These are phyloP conservation scores for Thaleichthys pacificus DNA, from an alignment of 2,797 vertebrate species.

Conservation along the genomic window DNA sequence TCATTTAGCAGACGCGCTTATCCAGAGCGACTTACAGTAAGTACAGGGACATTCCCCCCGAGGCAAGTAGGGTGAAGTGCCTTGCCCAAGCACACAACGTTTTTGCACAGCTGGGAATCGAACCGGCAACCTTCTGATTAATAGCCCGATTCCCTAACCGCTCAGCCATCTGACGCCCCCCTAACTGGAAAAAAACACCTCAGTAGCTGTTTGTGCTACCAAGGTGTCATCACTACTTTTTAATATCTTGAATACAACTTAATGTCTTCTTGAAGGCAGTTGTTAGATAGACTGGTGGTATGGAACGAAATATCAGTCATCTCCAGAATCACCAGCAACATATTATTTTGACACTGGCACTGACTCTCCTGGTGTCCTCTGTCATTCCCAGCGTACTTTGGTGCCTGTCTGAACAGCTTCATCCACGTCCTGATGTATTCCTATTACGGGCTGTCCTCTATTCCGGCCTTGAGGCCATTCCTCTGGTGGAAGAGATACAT, in stretches of 20 bases:
- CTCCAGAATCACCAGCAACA: not conserved
- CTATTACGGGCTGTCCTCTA: slow-evolving; percentile 91
- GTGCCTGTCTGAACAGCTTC: slow-evolving; percentile 93
- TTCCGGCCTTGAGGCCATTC: slow-evolving; percentile 91
- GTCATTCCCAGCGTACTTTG: slow-evolving; percentile 86
- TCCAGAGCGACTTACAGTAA: too few species aligned
- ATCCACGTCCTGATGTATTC: slow-evolving; percentile 98
- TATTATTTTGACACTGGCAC: not conserved
- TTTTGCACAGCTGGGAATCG: too few species aligned
- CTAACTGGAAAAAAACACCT: not conserved
- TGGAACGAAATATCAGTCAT: not conserved
- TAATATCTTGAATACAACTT: not conserved
- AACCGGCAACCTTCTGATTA: too few species aligned
- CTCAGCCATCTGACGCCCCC: too few species aligned
- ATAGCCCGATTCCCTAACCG: too few species aligned
- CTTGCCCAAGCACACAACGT: too few species aligned
- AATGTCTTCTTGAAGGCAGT: not conserved
- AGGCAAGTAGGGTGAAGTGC: too few species aligned
- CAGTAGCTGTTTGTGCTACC: not conserved
- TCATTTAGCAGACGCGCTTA: too few species aligned
- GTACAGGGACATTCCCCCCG: too few species aligned
- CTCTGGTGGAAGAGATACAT: slow-evolving; percentile 99
- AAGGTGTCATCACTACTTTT: not conserved
- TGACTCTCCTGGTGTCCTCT: slow-evolving; percentile 4
- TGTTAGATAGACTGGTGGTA: not conserved